Evolutionary conservation across 2,113 vertebrate genomes (phyloP).

Genomic region (Petrocephalus microphthalmus): DNA sequence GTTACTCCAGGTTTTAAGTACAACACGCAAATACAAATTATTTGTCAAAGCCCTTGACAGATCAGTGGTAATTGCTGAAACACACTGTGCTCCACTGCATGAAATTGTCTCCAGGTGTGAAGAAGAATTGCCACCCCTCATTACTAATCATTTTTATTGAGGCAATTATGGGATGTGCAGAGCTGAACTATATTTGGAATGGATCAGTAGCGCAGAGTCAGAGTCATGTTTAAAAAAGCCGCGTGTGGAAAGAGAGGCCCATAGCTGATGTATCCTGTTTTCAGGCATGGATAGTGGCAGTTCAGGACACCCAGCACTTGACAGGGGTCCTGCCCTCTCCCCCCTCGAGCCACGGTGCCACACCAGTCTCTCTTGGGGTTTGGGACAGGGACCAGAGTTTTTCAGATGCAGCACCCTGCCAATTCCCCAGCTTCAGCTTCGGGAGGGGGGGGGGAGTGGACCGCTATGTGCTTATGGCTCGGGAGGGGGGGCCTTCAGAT

Average conservation of each 20-base stretch:
- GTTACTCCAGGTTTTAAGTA: constrained; percentile 9
- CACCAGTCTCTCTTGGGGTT: not conserved
- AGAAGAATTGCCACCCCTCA: constrained; percentile 52
- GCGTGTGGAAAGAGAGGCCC: constrained; percentile 34
- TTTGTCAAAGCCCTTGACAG: constrained; percentile 21
- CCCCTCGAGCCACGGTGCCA: no score
- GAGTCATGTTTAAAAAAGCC: not conserved
- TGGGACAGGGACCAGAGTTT: not conserved
- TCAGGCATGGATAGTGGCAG: not conserved
- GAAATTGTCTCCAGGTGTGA: constrained; percentile 62
- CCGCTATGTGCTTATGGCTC: not conserved
- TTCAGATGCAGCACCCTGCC: not conserved
- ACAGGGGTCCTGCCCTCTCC: no score
- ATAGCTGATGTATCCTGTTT: constrained; percentile 44
- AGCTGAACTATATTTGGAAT: constrained; percentile 31
- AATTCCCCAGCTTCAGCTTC: constrained; percentile 28
- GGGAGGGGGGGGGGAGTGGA: not conserved
- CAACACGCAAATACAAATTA: constrained; percentile 33
- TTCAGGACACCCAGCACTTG: not conserved
- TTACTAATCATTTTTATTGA: constrained; percentile 54
- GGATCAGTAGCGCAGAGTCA: constrained; percentile 30
- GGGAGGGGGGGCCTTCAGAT: not conserved
- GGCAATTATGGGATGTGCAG: constrained; percentile 52
- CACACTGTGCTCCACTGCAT: constrained; percentile 43
- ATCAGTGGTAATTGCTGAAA: constrained; percentile 54